Evolutionary conservation across 2,113 vertebrate species (phyloP).

Genomic region (Manacus vitellinus): DNA sequence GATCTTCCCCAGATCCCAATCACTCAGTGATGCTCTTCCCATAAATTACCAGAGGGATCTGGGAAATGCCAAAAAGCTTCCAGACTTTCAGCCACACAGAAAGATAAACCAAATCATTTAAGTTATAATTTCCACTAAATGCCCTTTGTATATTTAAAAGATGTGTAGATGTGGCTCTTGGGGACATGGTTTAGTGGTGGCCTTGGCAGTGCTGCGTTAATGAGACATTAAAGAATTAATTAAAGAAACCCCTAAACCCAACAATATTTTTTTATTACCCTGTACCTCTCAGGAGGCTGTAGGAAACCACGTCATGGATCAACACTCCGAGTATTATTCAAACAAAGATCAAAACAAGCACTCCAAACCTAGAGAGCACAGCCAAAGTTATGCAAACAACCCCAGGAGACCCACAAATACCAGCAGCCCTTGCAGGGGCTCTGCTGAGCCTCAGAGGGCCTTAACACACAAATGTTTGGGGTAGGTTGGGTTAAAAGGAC

Average conservation of each 20-base stretch:
- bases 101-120: neutral
- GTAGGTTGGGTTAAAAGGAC: neutral
- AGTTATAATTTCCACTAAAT: neutral
- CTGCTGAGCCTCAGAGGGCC: neutral
- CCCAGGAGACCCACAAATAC: neutral
- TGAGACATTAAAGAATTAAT: neutral
- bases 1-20: neutral
- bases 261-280: neutral
- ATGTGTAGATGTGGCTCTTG: rapidly evolving
- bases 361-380: neutral
- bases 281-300: neutral
- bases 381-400: slow-evolving; percentile 14
- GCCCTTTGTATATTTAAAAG: neutral
- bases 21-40: neutral
- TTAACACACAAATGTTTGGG: neutral
- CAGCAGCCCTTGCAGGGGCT: neutral
- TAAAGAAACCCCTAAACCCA: neutral
- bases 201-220: neutral
- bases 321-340: neutral
- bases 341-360: slow-evolving; percentile 14
- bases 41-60: neutral
- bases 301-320: neutral
- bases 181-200: neutral
- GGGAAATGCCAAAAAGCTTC: neutral
- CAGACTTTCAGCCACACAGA: neutral